Conservation (phyloP, 2,888 invertebrate species). For the Clitarchus hookeri region DNA sequence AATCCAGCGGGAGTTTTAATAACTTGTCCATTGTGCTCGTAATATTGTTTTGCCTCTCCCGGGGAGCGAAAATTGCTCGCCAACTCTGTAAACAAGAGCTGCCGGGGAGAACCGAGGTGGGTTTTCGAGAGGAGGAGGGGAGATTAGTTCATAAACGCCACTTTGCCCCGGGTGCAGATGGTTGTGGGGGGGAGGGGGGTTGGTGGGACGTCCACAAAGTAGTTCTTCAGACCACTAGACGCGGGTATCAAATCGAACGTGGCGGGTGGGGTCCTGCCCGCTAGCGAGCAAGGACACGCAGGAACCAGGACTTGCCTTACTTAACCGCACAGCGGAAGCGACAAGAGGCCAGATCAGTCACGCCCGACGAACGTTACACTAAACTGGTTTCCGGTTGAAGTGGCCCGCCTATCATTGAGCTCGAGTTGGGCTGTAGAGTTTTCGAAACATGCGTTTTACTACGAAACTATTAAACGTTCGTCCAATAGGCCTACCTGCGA, state of each 20-base stretch:
- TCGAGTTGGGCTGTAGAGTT: too few relatives aligned
- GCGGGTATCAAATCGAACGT: slow-evolving; percentile 1
- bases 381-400: too few relatives aligned
- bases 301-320: background rate
- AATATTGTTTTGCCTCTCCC: background rate
- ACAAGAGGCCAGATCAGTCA: too few relatives aligned
- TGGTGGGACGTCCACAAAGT: background rate
- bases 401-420: too few relatives aligned
- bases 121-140: background rate
- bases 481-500: too few relatives aligned
- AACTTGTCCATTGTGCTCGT: background rate
- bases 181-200: background rate
- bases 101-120: background rate
- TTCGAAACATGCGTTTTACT: too few relatives aligned
- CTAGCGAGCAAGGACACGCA: background rate
- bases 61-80: background rate
- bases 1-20: background rate
- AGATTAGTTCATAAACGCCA: slow-evolving; percentile 1
- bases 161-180: too few relatives aligned
- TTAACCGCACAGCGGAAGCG: too few relatives aligned
- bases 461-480: too few relatives aligned
- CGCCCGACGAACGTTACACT: too few relatives aligned
- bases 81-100: background rate
- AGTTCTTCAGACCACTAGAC: background rate
- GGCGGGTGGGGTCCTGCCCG: background rate